Evolutionary conservation across 2,113 vertebrate species (phyloP).

Genomic region (Pionites leucogaster): DNA sequence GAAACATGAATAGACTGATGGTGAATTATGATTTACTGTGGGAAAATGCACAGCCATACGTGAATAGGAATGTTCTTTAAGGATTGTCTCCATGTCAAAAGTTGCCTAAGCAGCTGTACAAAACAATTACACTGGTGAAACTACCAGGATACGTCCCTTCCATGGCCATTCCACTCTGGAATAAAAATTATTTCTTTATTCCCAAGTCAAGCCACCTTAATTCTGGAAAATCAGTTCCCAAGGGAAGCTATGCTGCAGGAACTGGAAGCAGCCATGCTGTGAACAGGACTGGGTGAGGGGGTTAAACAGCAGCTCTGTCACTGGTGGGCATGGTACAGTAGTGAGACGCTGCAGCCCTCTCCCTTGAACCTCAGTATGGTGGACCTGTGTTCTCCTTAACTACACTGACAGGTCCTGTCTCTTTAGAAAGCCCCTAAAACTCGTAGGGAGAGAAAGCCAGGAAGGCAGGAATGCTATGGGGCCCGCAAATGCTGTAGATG

Average conservation of each 20-base stretch:
- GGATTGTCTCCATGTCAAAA: not conserved
- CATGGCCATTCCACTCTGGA: not conserved
- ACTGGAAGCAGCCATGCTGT: not conserved
- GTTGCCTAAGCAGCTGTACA: not conserved
- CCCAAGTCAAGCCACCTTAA: not conserved
- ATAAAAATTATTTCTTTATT: not conserved
- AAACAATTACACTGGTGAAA: not conserved
- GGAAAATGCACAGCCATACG: not conserved
- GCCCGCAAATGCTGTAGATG: accelerated
- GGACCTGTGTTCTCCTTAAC: not conserved
- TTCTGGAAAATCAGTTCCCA: not conserved
- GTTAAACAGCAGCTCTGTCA: not conserved
- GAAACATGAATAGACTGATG: not conserved
- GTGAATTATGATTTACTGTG: not conserved
- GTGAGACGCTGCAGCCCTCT: not conserved
- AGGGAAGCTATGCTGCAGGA: not conserved
- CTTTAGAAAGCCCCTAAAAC: not conserved
- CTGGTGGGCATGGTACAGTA: accelerated
- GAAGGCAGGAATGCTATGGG: not conserved
- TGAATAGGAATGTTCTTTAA: not conserved
- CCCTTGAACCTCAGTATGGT: accelerated
- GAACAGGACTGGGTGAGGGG: not conserved
- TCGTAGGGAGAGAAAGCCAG: not conserved
- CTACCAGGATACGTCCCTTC: not conserved
- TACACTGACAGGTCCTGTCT: not conserved